These are phyloP conservation scores for Actenoides hombroni DNA, from an alignment of 2,113 vertebrate species.

Conservation along the genomic window DNA sequence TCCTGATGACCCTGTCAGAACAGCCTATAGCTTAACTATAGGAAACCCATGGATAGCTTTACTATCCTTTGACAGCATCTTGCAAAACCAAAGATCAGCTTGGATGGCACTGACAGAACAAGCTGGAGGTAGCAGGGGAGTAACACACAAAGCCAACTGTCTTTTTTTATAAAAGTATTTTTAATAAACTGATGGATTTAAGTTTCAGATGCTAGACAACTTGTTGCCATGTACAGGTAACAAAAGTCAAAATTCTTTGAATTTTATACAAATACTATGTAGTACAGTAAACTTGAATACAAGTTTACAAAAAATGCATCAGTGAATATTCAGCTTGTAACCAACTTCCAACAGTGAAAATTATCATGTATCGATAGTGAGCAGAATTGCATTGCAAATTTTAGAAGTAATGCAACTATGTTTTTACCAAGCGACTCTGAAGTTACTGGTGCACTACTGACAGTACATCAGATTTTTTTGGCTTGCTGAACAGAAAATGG, in stretches of 20 bases:
- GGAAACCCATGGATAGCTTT: not conserved
- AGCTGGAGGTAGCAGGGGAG: not conserved
- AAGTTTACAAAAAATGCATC: constrained; percentile 74
- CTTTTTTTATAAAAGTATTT: constrained; percentile 78
- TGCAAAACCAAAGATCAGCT: not conserved
- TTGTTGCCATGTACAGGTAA: constrained; percentile 77
- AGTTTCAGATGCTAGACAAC: constrained; percentile 77
- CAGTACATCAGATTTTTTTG: constrained; percentile 62
- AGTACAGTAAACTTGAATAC: constrained; percentile 76
- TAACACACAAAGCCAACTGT: not conserved
- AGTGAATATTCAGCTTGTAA: constrained; percentile 70
- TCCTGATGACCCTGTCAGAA: not conserved
- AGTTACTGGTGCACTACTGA: constrained; percentile 23
- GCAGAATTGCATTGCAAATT: constrained; percentile 56
- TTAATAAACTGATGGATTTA: constrained; percentile 84
- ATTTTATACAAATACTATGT: constrained; percentile 79
- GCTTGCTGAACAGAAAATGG: constrained; percentile 64
- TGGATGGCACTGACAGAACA: not conserved
- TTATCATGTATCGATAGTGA: constrained; percentile 11
- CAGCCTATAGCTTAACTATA: not conserved
- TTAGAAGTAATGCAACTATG: constrained; percentile 39
- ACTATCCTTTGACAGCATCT: not conserved
- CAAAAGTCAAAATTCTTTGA: constrained; percentile 80
- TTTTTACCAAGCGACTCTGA: constrained; percentile 45
- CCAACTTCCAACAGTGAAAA: constrained; percentile 58